phyloP scores from a whole-genome alignment of 1,140 invertebrate species.

The Heliconius hewitsoni region DNA sequence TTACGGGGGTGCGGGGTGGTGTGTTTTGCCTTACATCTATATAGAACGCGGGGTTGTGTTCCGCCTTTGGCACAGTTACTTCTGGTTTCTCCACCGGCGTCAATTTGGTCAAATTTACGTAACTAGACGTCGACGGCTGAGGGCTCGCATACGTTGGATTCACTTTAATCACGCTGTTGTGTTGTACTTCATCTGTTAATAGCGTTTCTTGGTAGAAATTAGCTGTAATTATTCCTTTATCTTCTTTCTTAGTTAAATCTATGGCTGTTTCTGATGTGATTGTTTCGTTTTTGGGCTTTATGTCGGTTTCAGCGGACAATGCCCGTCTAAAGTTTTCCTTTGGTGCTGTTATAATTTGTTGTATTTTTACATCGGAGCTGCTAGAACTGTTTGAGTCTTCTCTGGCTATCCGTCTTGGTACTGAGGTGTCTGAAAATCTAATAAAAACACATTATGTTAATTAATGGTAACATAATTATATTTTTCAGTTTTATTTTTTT shows the following conservation, averaged over 20 bases:
- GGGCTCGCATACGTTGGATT: conserved; percentile 67
- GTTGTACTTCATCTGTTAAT: conserved; percentile 54
- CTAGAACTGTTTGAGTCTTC: conserved; percentile 73
- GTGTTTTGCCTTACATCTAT: conserved; percentile 45
- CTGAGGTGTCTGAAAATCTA: conserved; percentile 61
- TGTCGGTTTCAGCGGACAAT: conserved; percentile 50
- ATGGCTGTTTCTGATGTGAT: conserved; percentile 56
- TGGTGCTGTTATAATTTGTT: conserved; percentile 39
- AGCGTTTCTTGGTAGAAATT: conserved; percentile 76
- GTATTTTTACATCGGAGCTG: conserved; percentile 61
- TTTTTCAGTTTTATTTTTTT: too few relatives aligned
- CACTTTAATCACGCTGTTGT: conserved; percentile 65
- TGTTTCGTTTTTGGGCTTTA: conserved; percentile 47
- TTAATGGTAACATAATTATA: too few relatives aligned
- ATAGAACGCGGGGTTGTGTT: conserved; percentile 39
- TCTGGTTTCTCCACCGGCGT: conserved; percentile 45
- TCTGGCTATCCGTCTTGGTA: conserved; percentile 57
- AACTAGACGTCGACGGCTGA: conserved; percentile 68
- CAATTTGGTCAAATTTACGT: conserved; percentile 48
- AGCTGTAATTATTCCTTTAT: conserved; percentile 55
- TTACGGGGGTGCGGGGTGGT: conserved; percentile 44
- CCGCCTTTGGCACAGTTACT: conserved; percentile 60
- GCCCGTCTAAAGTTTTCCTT: conserved; percentile 47
- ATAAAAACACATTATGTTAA: neutral
- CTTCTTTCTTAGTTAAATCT: conserved; percentile 63